Evolutionary conservation across 2,797 vertebrate genomes (phyloP).

Genomic region (Xenentodon cancila): DNA sequence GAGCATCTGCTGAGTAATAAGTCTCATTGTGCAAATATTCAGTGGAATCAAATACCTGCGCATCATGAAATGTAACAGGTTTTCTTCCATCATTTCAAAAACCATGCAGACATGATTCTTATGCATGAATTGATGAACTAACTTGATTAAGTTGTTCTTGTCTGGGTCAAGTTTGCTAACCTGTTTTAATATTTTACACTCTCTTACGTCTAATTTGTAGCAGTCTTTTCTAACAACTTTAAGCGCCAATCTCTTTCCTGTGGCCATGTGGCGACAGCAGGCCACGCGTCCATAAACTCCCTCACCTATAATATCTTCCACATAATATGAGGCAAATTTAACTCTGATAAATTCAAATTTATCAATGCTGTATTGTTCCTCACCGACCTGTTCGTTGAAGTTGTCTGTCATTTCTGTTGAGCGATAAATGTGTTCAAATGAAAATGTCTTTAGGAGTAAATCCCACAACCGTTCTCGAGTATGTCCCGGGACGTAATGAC

Average conservation of each 20-base stretch:
- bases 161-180: not conserved
- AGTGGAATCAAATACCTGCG: accelerated
- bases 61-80: not conserved
- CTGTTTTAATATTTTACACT: not conserved
- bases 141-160: conserved; percentile 13
- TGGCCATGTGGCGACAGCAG: not conserved
- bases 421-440: too few species aligned
- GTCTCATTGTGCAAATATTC: too few species aligned
- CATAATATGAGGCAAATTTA: not conserved
- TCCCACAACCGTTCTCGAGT: too few species aligned
- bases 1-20: too few species aligned
- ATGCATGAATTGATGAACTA: not conserved
- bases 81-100: conserved; percentile 26
- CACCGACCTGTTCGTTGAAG: not conserved
- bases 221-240: not conserved
- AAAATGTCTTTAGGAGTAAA: too few species aligned
- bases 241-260: not conserved
- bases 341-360: not conserved
- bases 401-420: too few species aligned
- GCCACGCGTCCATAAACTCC: not conserved
- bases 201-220: not conserved
- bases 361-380: not conserved
- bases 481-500: too few species aligned
- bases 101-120: not conserved
- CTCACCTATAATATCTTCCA: not conserved